phyloP scores from a whole-genome alignment of 1,140 invertebrate genomes.

The Scaptomyza pallida region DNA sequence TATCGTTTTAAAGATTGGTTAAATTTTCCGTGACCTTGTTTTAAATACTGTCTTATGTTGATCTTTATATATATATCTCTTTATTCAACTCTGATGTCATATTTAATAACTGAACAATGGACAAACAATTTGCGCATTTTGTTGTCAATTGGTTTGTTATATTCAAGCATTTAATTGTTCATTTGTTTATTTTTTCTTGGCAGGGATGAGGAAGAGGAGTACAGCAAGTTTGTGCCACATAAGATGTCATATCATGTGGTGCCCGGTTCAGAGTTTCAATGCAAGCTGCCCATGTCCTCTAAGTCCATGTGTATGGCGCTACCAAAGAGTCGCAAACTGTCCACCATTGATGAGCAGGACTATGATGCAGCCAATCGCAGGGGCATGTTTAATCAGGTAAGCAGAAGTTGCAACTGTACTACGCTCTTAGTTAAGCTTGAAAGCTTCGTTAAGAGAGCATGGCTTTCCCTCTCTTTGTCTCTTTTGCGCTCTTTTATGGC shows the following conservation, averaged over 20 bases:
- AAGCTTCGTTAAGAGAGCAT: slow-evolving; percentile 1
- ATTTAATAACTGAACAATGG: slow-evolving; percentile 6
- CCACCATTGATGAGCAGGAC: slow-evolving; percentile 71
- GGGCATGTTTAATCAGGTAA: slow-evolving; percentile 70
- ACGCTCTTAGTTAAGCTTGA: neutral
- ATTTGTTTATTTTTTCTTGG: slow-evolving; percentile 8
- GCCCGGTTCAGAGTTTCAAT: slow-evolving; percentile 63
- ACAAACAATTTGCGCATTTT: slow-evolving; percentile 4
- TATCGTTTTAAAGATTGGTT: no score
- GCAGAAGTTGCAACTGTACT: no score
- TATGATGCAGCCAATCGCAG: slow-evolving; percentile 58
- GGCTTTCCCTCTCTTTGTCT: neutral
- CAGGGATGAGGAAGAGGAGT: slow-evolving; percentile 78
- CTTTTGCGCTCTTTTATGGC: neutral
- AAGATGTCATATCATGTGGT: slow-evolving; percentile 68
- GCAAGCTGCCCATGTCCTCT: slow-evolving; percentile 51
- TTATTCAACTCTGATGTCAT: slow-evolving; percentile 2
- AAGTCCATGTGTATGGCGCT: neutral
- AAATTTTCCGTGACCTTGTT: neutral
- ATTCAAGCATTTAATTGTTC: slow-evolving; percentile 12
- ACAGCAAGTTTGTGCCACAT: slow-evolving; percentile 71
- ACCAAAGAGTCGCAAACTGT: slow-evolving; percentile 46
- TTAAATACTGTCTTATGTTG: no score
- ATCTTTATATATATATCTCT: neutral
- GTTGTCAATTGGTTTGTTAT: slow-evolving; percentile 14